A percentile compares a stretch with the other conserved stretches of the same genome.
phyloP scores from a whole-genome alignment of 1,140 invertebrate genomes.

The Drosophila asahinai region DNA sequence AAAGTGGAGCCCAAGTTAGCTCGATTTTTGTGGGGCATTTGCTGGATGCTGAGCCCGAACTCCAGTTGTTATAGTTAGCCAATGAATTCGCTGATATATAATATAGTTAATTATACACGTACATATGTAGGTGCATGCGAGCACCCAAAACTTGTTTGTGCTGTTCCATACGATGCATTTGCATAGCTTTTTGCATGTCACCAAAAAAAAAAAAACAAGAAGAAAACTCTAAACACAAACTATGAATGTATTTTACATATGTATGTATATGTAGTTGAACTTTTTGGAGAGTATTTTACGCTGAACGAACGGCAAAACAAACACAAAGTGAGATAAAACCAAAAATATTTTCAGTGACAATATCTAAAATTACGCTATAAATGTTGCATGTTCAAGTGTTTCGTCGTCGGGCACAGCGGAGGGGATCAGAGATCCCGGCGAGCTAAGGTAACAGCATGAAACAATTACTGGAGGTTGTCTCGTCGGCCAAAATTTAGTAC shows the following conservation, averaged over 20 bases:
- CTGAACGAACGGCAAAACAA: slow-evolving; percentile 10
- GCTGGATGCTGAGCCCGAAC: slow-evolving; percentile 3
- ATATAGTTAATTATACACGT: slow-evolving; percentile 30
- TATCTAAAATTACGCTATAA: slow-evolving; percentile 67
- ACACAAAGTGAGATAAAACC: background rate
- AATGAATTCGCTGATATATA: slow-evolving; percentile 35
- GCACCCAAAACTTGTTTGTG: slow-evolving; percentile 26
- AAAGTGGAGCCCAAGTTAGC: background rate
- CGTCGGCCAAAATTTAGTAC: too few relatives aligned
- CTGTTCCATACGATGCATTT: slow-evolving; percentile 61
- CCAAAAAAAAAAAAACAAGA: background rate
- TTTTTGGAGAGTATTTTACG: slow-evolving; percentile 70
- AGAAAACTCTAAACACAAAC: slow-evolving; percentile 23
- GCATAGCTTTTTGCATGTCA: slow-evolving; percentile 65
- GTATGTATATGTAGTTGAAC: slow-evolving; percentile 19
- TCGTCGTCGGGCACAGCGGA: slow-evolving; percentile 32
- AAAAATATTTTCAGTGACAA: slow-evolving; percentile 65
- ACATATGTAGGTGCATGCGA: background rate
- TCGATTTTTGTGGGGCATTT: background rate
- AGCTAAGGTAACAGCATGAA: too few relatives aligned
- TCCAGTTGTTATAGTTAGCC: slow-evolving; percentile 45
- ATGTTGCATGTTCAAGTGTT: slow-evolving; percentile 53
- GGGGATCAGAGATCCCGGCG: background rate
- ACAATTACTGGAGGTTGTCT: too few relatives aligned
- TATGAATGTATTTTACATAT: slow-evolving; percentile 57